Percentiles rank a stretch among this genome's conserved stretches.
These are phyloP conservation scores for Drosophila lutescens DNA, from an alignment of 2,888 invertebrate species.

Conservation along the genomic window DNA sequence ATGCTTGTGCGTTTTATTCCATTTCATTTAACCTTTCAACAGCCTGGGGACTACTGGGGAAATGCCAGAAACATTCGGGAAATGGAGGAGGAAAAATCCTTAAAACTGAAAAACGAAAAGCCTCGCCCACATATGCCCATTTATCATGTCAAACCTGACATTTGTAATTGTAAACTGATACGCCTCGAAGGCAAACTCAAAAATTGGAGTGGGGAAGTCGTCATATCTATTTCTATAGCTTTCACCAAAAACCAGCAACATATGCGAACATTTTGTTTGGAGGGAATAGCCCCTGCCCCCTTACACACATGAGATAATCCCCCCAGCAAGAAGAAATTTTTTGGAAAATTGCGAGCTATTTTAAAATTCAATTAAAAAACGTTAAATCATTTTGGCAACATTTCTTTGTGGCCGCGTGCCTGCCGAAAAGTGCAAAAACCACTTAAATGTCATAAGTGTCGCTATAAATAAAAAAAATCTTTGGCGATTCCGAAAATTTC, in stretches of 20 bases:
- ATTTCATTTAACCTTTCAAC: constrained; percentile 45
- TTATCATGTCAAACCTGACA: constrained; percentile 76
- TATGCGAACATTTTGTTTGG: constrained; percentile 73
- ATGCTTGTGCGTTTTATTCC: constrained; percentile 16
- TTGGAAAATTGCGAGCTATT: constrained; percentile 53
- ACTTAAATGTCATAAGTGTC: constrained; percentile 71
- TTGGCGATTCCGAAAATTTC: constrained; percentile 36
- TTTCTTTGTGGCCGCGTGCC: constrained; percentile 56
- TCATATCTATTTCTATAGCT: constrained; percentile 53
- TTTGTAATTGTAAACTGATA: constrained; percentile 80
- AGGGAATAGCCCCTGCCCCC: constrained; percentile 1
- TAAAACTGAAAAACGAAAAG: constrained; percentile 47
- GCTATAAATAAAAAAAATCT: constrained; percentile 73
- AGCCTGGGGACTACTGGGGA: constrained; percentile 30
- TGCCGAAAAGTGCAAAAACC: constrained; percentile 72
- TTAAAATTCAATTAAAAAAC: constrained; percentile 76
- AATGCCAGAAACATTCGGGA: constrained; percentile 54
- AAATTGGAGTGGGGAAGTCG: constrained; percentile 16
- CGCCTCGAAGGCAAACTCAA: constrained; percentile 59
- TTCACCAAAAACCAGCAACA: constrained; percentile 51
- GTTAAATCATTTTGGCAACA: constrained; percentile 61
- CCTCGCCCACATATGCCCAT: constrained; percentile 72
- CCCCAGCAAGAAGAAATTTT: constrained; percentile 15
- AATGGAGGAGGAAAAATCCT: constrained; percentile 20
- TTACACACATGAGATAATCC: constrained; percentile 29